Base-by-base conservation (phyloP, 2,113 vertebrate genomes). In the Apaloderma vittatum region DNA sequence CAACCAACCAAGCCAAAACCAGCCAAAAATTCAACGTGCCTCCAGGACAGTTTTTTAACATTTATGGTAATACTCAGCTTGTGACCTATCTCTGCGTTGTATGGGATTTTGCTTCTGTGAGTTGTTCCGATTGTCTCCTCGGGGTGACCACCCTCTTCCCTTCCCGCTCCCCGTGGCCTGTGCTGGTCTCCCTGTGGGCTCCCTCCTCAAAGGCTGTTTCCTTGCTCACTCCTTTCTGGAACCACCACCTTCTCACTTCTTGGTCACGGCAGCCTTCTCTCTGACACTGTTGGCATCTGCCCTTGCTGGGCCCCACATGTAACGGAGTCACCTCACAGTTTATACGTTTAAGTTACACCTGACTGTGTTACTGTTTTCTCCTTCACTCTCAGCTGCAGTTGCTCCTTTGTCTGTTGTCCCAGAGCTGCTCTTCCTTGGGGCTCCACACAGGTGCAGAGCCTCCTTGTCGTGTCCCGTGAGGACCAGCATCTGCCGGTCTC, bases 391-490 rank as follows among this genome's bases (percentile, higher is more conserved):
- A 16, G 57, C 78, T 65, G 73, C 82, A 51, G 45, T 67, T 52
- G 29, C 37, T 90, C 26, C 67, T 66, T 21, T 30, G 58, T 24
- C 54, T 2, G 0, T 67, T 79, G 88, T 88, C 66, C n/a, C 57
- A 34, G 74, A 62, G 51, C 27, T 3, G 43, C 78, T 74, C 71
- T 75, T 86, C 78, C 46, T 6, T 49, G 48, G 68, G 37, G 81
- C 55, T 92, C 74, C 0, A 1, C 45, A n/a, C 48, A 12, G 0
- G 0, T 57, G 65, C 59, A 77, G 84, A 68, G 19, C 43, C 32
- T 73, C 61, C 90, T 67, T 55, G 70, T 30, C 13, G 49, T 3
- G 3, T 72, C 54, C 49, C 34, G 2, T 3, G 20, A 65, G 37
- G 37, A 43, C 8, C 61, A 46, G 79, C 61, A 77, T 27, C 12